Conservation (phyloP, 2,797 vertebrate genomes). For the Caiman crocodilus region DNA sequence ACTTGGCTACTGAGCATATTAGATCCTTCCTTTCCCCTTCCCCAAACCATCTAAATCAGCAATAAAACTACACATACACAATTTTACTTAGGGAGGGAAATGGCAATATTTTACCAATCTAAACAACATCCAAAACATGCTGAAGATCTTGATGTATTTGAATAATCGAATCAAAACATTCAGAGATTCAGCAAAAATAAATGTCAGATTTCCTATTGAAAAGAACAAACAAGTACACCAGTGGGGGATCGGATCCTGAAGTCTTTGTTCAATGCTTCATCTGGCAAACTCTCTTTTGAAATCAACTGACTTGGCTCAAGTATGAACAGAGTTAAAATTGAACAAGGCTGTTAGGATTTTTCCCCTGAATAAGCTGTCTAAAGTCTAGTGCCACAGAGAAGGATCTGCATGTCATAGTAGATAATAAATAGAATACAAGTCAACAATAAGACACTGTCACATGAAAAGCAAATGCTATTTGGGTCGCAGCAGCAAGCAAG, state of each 20-base stretch:
- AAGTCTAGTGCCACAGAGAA: background rate
- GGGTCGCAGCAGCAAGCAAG: conserved; percentile 47
- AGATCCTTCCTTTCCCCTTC: background rate
- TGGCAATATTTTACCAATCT: background rate
- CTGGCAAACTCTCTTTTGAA: conserved; percentile 33
- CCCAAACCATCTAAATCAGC: background rate
- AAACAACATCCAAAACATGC: conserved; percentile 10
- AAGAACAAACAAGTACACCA: conserved; percentile 40
- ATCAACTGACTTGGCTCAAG: conserved; percentile 20
- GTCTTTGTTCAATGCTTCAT: conserved; percentile 48
- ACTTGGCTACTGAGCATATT: background rate
- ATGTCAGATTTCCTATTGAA: conserved; percentile 45
- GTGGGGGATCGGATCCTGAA: conserved; percentile 22
- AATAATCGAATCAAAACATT: conserved; percentile 63
- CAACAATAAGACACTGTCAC: conserved; percentile 12
- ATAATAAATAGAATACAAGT: background rate
- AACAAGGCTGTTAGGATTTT: conserved; percentile 24
- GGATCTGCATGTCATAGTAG: conserved; percentile 26
- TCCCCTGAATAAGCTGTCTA: background rate
- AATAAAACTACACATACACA: background rate
- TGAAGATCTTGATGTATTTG: conserved; percentile 26
- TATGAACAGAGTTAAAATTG: background rate
- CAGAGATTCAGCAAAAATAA: conserved; percentile 38
- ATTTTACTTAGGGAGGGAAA: background rate
- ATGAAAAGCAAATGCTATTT: conserved; percentile 30